Percentiles rank a stretch among this genome's conserved stretches.
Evolutionary conservation across 1,140 invertebrate genomes (phyloP).

Genomic region (Saccostrea cuccullata): DNA sequence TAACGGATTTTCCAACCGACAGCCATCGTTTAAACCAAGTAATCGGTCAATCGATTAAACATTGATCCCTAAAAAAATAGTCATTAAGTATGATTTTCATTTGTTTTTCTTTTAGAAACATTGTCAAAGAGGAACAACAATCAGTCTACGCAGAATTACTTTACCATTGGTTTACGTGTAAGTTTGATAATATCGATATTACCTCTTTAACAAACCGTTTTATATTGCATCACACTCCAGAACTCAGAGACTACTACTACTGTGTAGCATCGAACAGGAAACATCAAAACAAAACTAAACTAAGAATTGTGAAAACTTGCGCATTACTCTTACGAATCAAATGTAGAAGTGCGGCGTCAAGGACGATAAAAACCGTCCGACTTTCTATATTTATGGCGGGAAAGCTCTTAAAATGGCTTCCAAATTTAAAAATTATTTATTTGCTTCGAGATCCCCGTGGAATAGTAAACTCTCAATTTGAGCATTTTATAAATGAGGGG

Average conservation of each 20-base stretch:
- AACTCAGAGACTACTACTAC: background rate
- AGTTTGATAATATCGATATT: background rate
- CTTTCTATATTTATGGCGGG: background rate
- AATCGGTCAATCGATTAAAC: no score
- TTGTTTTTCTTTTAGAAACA: background rate
- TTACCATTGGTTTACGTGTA: background rate
- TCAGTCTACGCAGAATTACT: background rate
- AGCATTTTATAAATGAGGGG: background rate
- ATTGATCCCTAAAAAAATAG: no score
- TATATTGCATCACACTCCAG: background rate
- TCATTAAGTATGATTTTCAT: no score
- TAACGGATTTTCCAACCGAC: no score
- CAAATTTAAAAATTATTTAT: background rate
- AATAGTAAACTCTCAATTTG: background rate
- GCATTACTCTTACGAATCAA: background rate
- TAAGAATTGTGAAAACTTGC: background rate
- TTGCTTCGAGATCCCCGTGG: background rate
- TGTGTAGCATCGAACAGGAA: background rate
- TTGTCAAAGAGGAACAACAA: background rate
- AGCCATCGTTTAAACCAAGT: no score
- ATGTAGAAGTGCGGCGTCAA: background rate
- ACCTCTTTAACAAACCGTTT: background rate
- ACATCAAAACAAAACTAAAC: background rate
- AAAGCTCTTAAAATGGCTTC: background rate
- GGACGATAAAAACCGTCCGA: background rate